Conservation (phyloP, 2,113 vertebrate genomes). For the Gulo gulo region DNA sequence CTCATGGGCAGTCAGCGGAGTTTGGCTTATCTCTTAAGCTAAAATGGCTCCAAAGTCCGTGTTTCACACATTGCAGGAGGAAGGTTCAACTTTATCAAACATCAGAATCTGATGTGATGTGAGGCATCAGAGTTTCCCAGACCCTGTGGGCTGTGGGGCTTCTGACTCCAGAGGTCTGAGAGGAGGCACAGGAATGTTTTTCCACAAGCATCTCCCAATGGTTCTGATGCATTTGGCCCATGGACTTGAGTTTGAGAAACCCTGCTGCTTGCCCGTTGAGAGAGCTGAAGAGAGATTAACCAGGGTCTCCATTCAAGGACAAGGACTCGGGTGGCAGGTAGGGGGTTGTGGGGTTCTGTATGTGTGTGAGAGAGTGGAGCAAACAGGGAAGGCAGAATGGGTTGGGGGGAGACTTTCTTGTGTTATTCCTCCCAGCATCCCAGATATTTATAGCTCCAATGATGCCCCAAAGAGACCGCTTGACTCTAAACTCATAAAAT, state of each 20-base stretch:
- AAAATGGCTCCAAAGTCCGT: not conserved
- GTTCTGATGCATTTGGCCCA: rapidly evolving
- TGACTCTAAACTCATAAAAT: conserved; percentile 72
- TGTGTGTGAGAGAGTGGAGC: not conserved
- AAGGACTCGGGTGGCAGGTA: not conserved
- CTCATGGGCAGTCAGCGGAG: rapidly evolving
- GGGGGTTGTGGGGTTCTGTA: not conserved
- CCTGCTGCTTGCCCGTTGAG: rapidly evolving
- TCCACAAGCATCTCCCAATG: rapidly evolving
- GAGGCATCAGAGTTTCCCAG: not conserved
- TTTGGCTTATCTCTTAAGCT: not conserved
- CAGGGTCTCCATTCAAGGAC: not conserved
- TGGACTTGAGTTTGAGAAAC: rapidly evolving
- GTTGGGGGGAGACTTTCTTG: conserved; percentile 31
- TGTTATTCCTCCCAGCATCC: conserved; percentile 9
- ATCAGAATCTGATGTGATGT: not conserved
- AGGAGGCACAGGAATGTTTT: rapidly evolving
- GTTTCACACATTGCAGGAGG: not conserved
- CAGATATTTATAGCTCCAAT: conserved; percentile 61
- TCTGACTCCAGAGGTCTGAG: not conserved
- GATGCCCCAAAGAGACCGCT: conserved; percentile 62
- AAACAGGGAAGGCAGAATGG: not conserved
- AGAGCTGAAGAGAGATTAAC: rapidly evolving
- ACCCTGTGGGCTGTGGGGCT: rapidly evolving
- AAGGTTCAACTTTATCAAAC: too few species aligned